phyloP scores from a whole-genome alignment of 1,140 invertebrate species.

The Dufourea novaeangliae region DNA sequence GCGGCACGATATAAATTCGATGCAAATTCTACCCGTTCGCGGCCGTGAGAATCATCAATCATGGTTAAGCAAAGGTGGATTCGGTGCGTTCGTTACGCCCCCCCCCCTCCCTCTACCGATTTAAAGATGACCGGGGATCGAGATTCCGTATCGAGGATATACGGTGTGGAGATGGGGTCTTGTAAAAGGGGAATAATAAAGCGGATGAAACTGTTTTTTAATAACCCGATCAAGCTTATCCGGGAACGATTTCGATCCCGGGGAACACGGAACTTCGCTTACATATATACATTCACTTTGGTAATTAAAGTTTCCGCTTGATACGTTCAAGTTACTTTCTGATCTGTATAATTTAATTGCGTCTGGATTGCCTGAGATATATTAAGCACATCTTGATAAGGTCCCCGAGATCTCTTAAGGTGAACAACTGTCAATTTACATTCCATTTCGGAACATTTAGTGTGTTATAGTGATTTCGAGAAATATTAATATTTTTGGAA shows the following conservation, averaged over 20 bases:
- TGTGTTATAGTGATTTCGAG: too few species aligned
- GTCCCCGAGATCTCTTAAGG: too few species aligned
- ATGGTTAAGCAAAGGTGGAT: slow-evolving; percentile 29
- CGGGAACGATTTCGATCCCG: neutral
- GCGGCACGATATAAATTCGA: slow-evolving; percentile 52
- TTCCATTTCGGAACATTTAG: too few species aligned
- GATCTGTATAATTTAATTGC: too few species aligned
- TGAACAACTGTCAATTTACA: too few species aligned
- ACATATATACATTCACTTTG: too few species aligned
- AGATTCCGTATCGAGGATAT: neutral
- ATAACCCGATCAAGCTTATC: neutral
- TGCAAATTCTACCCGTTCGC: slow-evolving; percentile 42
- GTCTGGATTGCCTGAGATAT: too few species aligned
- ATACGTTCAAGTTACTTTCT: too few species aligned
- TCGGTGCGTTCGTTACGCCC: neutral
- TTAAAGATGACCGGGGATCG: neutral
- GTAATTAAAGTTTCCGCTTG: too few species aligned
- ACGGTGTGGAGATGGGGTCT: neutral
- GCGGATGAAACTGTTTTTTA: neutral
- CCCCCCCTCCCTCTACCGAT: neutral
- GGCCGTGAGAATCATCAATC: slow-evolving; percentile 52
- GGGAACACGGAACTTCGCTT: neutral
- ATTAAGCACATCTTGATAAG: too few species aligned
- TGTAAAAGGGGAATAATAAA: neutral
- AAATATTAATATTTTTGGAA: too few species aligned